Evolutionary conservation across 2,797 vertebrate species (phyloP), one percentile per base, ranked within the genome.

Genomic region (Cheirogaleus major): DNA sequence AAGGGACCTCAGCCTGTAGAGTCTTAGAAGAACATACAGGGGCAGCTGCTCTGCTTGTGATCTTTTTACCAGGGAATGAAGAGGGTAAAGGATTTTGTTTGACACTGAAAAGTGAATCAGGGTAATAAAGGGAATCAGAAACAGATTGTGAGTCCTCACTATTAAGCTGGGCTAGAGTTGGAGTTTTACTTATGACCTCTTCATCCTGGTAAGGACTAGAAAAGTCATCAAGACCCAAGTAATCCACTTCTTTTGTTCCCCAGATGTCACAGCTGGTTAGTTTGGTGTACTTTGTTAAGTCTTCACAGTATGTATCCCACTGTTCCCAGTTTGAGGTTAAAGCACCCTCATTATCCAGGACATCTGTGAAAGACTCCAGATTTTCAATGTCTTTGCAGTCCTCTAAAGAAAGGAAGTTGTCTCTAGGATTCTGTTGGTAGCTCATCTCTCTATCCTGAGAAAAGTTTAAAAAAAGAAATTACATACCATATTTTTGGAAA

Each of bases 251-350:
- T 99, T 99, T 99, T 98, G 99, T 99, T 98, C 99, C 99, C 99
- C 99, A 99, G 98, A 99, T 99, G 98, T 99, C 99, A 98, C 99
- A 99, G 99, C 99, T 99, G 98, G 99, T 99, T 98, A 99, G 99
- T 97, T 99, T 99, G 97, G 99, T 99, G 98, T 99, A 99, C 98
- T 99, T 99, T 79, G 99, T 99, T 98, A 99, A 98, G 98, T 99
- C 99, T 98, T 99, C 99, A 99, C 99, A 99, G 99, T 99, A 99
- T 9, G 99, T 99, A 98, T 99, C 99, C 99, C 99, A 99, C 98
- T 99, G 99, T 98, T 99, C 99, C 98, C 99, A 99, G 87, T 99
- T 99, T 72, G 99, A 99, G 97, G 98, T 99, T 97, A 98, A 98
- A 96, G 99, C 98, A n/a, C 99, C 98, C 98, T 99, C 99, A 43